phyloP scores from a whole-genome alignment of 2,113 vertebrate genomes.

The Forbesichthys papilliferus region DNA sequence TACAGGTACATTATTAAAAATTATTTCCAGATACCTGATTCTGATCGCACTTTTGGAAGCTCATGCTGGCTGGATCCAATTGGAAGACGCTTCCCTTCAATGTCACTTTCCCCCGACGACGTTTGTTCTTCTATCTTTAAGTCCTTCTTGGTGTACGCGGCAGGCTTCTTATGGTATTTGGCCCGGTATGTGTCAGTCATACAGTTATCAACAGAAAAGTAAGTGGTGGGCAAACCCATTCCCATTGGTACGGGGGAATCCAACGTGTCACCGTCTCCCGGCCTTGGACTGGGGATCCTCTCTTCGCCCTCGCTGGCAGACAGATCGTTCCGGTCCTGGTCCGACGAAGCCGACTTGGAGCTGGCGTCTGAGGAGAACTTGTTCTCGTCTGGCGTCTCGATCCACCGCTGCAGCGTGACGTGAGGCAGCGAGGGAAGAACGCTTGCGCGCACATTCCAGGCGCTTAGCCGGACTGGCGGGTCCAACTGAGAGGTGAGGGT shows the following conservation, averaged over 20 bases:
- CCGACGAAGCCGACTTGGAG: constrained; percentile 73
- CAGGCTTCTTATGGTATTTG: constrained; percentile 89
- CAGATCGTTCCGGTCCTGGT: constrained; percentile 73
- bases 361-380: constrained; percentile 67
- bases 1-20: not conserved
- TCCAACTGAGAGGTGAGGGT: constrained; percentile 30
- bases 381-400: constrained; percentile 61
- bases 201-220: constrained; percentile 94
- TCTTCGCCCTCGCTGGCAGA: constrained; percentile 74
- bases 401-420: constrained; percentile 54
- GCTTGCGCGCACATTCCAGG: constrained; percentile 41
- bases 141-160: constrained; percentile 66
- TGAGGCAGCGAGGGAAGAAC: constrained; percentile 30
- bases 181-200: constrained; percentile 97
- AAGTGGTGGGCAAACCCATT: constrained; percentile 83
- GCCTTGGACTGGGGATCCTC: constrained; percentile 48
- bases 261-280: constrained; percentile 9
- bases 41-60: constrained; percentile 64
- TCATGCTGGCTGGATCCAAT: constrained; percentile 58
- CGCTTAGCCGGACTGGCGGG: constrained; percentile 24
- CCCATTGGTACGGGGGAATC: constrained; percentile 58
- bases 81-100: constrained; percentile 63
- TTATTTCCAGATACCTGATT: constrained; percentile 62
- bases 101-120: constrained; percentile 73
- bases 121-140: constrained; percentile 71